These are phyloP conservation scores for Eledone cirrhosa DNA, from an alignment of 2,888 invertebrate species.

Conservation along the genomic window DNA sequence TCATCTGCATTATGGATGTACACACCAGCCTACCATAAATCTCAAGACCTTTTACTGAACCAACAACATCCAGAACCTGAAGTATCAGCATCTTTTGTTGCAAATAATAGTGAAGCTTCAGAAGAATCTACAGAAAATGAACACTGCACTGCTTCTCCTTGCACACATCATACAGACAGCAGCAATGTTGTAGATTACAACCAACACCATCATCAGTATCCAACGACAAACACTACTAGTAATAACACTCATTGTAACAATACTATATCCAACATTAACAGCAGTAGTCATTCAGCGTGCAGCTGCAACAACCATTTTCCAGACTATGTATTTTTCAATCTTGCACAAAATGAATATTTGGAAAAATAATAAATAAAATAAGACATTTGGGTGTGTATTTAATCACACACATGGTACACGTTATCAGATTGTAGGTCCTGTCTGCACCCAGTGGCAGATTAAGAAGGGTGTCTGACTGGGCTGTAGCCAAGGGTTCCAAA, in stretches of 20 bases:
- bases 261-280: not conserved
- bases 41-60: constrained; percentile 8
- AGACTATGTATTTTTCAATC: constrained; percentile 29
- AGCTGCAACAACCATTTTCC: constrained; percentile 5
- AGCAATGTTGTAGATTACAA: not conserved
- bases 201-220: not conserved
- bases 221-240: not conserved
- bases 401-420: too few species aligned
- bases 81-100: not conserved
- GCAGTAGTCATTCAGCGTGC: not conserved
- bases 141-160: not conserved
- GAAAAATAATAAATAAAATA: not conserved
- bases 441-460: too few species aligned
- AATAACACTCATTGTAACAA: too few species aligned
- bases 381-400: too few species aligned
- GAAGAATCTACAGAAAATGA: not conserved
- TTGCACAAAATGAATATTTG: constrained; percentile 24
- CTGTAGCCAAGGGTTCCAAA: too few species aligned
- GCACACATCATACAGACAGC: too few species aligned
- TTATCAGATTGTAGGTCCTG: too few species aligned
- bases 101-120: not conserved
- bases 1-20: constrained; percentile 15
- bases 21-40: constrained; percentile 23
- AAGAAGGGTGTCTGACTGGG: too few species aligned
- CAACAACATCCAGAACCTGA: not conserved